Percentiles rank a stretch among this genome's conserved stretches.
phyloP scores from a whole-genome alignment of 2,113 vertebrate species.

The Lutjanus erythropterus region DNA sequence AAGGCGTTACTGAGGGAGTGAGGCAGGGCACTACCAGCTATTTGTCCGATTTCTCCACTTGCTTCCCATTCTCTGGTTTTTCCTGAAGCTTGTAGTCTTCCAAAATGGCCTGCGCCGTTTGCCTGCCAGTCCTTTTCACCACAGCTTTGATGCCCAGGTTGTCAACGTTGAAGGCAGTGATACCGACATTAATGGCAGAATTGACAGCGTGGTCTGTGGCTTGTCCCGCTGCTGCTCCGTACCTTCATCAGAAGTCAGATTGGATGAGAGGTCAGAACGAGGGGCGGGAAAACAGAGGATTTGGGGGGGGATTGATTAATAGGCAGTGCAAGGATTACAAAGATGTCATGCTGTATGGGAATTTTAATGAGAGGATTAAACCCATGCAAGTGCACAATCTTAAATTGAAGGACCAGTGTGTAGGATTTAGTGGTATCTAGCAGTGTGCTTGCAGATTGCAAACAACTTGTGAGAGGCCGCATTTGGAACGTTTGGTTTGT shows the following conservation, averaged over 20 bases:
- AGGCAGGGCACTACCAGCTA: conserved; percentile 39
- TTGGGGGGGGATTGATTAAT: conserved; percentile 31
- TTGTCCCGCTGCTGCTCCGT: conserved; percentile 91
- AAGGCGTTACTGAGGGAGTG: conserved; percentile 63
- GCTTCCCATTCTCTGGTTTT: conserved; percentile 56
- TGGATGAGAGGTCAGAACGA: conserved; percentile 40
- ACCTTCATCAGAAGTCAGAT: conserved; percentile 86
- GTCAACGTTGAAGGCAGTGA: conserved; percentile 96
- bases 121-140: conserved; percentile 94
- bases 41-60: conserved; percentile 70
- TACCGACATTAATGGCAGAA: conserved; percentile 95
- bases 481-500: too few relatives aligned
- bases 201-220: conserved; percentile 93
- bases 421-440: too few relatives aligned
- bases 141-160: conserved; percentile 95
- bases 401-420: too few relatives aligned
- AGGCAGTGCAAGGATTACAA: conserved; percentile 7
- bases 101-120: conserved; percentile 91
- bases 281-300: conserved; percentile 19
- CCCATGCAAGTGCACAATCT: conserved; percentile 57
- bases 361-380: conserved; percentile 26
- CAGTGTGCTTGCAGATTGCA: too few relatives aligned
- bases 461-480: too few relatives aligned
- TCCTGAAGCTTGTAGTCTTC: conserved; percentile 92
- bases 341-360: conserved; percentile 31